phyloP scores from a whole-genome alignment of 2,888 invertebrate genomes.

The Meghimatium bilineatum region DNA sequence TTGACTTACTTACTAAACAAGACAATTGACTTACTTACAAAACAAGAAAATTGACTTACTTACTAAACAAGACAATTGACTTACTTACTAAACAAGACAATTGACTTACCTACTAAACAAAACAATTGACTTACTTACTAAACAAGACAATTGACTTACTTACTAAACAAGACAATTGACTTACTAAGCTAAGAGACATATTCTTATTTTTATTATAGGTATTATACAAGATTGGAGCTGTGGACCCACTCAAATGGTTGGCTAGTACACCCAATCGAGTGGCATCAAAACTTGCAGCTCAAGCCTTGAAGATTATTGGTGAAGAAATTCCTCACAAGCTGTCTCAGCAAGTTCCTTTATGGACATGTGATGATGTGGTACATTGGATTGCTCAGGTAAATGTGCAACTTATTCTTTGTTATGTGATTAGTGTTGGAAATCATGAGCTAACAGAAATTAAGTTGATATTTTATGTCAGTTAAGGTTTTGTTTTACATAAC shows the following conservation, averaged over 20 bases:
- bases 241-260: constrained; percentile 94
- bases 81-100: too few species aligned
- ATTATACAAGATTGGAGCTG: constrained; percentile 95
- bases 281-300: constrained; percentile 93
- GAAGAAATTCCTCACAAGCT: constrained; percentile 98
- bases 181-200: not conserved
- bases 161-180: too few species aligned
- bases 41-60: too few species aligned
- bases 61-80: too few species aligned
- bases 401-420: not conserved
- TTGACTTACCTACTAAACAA: too few species aligned
- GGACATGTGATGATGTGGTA: constrained; percentile 97
- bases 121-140: too few species aligned
- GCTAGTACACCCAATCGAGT: constrained; percentile 98
- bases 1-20: too few species aligned
- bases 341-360: constrained; percentile 97
- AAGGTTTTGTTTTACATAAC: too few species aligned
- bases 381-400: constrained; percentile 95
- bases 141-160: too few species aligned
- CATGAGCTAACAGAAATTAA: not conserved
- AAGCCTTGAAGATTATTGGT: constrained; percentile 85
- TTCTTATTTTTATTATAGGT: constrained; percentile 78
- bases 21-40: too few species aligned
- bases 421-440: not conserved
- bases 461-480: too few species aligned